Base-by-base conservation (phyloP, 2,797 vertebrate genomes). In the Lepus oiostolus region DNA sequence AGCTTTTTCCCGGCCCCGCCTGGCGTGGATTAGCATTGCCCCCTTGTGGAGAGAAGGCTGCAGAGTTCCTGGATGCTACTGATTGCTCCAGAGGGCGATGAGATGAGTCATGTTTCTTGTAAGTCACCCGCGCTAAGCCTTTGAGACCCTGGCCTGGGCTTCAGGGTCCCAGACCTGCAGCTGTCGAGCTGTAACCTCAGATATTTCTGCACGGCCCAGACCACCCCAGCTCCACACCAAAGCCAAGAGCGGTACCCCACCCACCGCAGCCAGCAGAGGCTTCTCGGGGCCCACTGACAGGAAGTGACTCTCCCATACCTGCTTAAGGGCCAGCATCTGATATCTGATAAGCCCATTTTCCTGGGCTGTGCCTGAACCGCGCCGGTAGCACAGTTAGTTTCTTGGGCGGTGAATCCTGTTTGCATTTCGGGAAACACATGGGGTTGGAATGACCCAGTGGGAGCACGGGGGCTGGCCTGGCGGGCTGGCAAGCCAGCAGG, bases 31-130 rank as follows among this genome's bases (percentile, higher is more conserved):
- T 95, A 21, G 93, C 97, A 97, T 94, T 98, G 98, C 98, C 98
- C 98, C 97, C 98, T 98, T 97, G 98, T 98, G 98, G 98, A 97
- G 35, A 47, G 88, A 88, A 38, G 30, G 54, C 80, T 42, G 74
- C 65, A 3, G 30, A 54, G 19, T 47, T 54, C 79, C 75, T 67
- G 28, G 54, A n/a, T 65, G 91, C 12, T 79, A 32, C 26, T 74
- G 84, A 67, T 95, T 83, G 70, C 68, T 94, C 81, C 72, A 91
- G 85, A 60, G 60, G 7, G 17, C 72, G 32, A 54, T 62, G 32
- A 65, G 22, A 84, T 50, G 24, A 7, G 30, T 85, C 87, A 35
- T 17, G 74, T 91, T 50, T 75, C 72, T 89, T 89, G 80, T 62
- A 79, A 90, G 50, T 77, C 63, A 13, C 38, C 47, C 83, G 84